A percentile compares a stretch with the other conserved stretches of the same genome.
phyloP scores from a whole-genome alignment of 1,140 invertebrate species.

The Lamellibrachia luymesi region DNA sequence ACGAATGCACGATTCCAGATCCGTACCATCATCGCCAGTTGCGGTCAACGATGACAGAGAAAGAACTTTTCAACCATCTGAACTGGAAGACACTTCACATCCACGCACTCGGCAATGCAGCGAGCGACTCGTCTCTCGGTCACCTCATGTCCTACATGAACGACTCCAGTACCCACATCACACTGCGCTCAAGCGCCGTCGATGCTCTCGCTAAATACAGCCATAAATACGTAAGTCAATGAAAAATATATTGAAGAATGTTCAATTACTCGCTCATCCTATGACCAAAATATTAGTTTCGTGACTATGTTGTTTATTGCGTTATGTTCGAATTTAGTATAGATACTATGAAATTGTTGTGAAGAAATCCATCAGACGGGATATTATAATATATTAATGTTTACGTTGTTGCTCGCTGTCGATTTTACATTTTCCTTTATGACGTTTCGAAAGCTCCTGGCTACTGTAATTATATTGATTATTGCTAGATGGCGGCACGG shows the following conservation, averaged over 20 bases:
- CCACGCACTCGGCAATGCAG: constrained; percentile 8
- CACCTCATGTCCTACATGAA: constrained; percentile 6
- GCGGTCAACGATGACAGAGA: not conserved
- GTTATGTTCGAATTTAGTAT: too few species aligned
- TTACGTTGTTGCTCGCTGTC: too few species aligned
- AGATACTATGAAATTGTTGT: too few species aligned
- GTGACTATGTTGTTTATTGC: too few species aligned
- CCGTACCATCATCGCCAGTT: not conserved
- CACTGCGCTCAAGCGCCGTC: not conserved
- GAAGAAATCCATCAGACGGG: too few species aligned
- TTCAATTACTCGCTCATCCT: too few species aligned
- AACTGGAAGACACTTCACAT: constrained; percentile 5
- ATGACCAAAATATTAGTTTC: too few species aligned
- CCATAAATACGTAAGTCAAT: constrained; percentile 2
- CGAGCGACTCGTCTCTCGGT: not conserved
- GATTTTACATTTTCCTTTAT: too few species aligned
- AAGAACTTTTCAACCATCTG: not conserved
- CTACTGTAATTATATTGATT: too few species aligned
- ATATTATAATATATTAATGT: too few species aligned
- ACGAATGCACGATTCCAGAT: not conserved
- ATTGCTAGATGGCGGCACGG: too few species aligned
- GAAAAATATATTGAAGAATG: not conserved
- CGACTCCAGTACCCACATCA: constrained; percentile 5
- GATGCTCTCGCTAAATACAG: constrained; percentile 2
- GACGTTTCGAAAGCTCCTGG: too few species aligned